Evolutionary conservation across 2,113 vertebrate genomes (phyloP), one percentile per base, ranked within the genome.

Genomic region (Syngnathus floridae): DNA sequence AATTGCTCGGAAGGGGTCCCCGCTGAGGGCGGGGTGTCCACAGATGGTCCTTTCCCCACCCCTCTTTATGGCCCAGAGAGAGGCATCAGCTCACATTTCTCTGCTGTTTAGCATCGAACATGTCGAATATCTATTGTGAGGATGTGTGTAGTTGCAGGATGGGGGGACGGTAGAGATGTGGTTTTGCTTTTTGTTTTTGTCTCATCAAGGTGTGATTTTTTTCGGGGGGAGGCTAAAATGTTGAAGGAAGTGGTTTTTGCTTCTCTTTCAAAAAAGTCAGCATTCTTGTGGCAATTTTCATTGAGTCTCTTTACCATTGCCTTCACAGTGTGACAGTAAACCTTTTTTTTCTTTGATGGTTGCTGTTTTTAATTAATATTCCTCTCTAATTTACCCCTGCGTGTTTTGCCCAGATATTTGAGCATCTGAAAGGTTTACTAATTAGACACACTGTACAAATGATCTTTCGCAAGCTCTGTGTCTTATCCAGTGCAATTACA

Each of bases 371-470:
- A 79, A 80, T 82, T 77, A 81, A 79, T 83, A 73, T 84, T 79
- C 84, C 71, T 45, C 83, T 79, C 73, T 70, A 82, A 80, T 88
- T 87, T 87, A 76, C 76, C 85, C 86, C 74, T 82, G 86, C 88
- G 84, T 88, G 85, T 87, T 88, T 87, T 86, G 87, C 84, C 68
- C 73, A 77, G 84, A 84, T 85, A 89, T 88, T 84, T 67, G 59
- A 81, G 78, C 85, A 87, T 88, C 84, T 88, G 87, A 91, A 88
- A 83, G 86, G 84, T 89, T 89, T 84, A 83, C 90, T 92, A 91
- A 91, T 92, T 90, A 91, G 89, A 88, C 88, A 85, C 85, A 85
- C 84, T 83, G 86, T 90, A 90, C 88, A 92, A 92, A 90, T 90
- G 87, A 90, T 91, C 89, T 89, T 89, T 89, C 86, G 84, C 84